Evolutionary conservation across 2,113 vertebrate species (phyloP).

Genomic region (Triplophysa dalaica): DNA sequence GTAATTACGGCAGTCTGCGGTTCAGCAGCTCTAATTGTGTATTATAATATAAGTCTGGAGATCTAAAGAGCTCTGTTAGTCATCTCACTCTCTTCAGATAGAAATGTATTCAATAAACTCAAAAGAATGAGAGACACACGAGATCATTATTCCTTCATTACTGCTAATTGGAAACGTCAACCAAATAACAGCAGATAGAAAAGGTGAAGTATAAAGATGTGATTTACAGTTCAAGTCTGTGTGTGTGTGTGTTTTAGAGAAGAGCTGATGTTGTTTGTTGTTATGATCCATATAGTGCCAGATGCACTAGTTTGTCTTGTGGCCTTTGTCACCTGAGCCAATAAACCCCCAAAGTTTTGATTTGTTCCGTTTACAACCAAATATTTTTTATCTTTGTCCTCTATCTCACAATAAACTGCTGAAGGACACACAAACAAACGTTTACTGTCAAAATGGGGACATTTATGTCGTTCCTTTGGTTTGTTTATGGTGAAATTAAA

Average conservation of each 20-base stretch:
- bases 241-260: no score
- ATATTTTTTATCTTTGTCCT: no score
- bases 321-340: no score
- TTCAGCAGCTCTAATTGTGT: conserved; percentile 34
- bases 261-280: not conserved
- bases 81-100: conserved; percentile 13
- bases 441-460: no score
- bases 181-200: conserved; percentile 20
- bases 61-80: not conserved
- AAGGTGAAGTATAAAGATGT: not conserved
- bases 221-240: not conserved
- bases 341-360: not conserved
- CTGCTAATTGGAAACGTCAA: conserved; percentile 4
- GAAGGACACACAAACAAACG: not conserved
- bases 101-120: conserved; percentile 47
- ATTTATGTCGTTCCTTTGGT: no score
- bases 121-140: not conserved
- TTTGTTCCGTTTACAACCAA: not conserved
- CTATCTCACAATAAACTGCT: not conserved
- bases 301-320: not conserved
- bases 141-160: conserved; percentile 20
- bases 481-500: no score
- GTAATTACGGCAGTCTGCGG: conserved; percentile 31
- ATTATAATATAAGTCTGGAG: conserved; percentile 15
- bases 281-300: not conserved